phyloP scores from a whole-genome alignment of 2,888 invertebrate genomes.

The Eilema sororculum region DNA sequence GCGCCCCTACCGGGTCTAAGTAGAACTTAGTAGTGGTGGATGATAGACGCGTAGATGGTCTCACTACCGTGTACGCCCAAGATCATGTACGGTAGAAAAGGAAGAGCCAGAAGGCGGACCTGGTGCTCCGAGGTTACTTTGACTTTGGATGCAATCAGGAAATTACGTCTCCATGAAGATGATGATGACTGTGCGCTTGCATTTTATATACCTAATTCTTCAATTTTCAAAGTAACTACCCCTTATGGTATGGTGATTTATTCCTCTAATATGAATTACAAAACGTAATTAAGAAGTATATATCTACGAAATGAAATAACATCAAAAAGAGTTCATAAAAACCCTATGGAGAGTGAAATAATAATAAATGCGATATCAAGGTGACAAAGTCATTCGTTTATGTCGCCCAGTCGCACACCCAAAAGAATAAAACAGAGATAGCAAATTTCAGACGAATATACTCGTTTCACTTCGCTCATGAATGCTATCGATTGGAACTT shows the following conservation, averaged over 20 bases:
- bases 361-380: constrained; percentile 1
- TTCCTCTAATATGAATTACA: not conserved
- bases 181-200: too few species aligned
- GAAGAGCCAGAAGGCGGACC: too few species aligned
- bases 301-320: not conserved
- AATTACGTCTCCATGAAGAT: too few species aligned
- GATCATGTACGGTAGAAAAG: too few species aligned
- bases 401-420: not conserved
- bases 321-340: not conserved
- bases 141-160: too few species aligned
- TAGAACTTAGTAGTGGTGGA: too few species aligned
- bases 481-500: constrained; percentile 47
- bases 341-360: not conserved
- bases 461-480: constrained; percentile 31
- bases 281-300: not conserved
- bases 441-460: constrained; percentile 34
- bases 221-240: too few species aligned
- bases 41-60: too few species aligned
- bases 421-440: constrained; percentile 38
- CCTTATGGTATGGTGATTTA: not conserved
- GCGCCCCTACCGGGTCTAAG: too few species aligned
- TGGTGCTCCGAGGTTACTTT: too few species aligned
- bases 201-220: too few species aligned
- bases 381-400: constrained; percentile 8
- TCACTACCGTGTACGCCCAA: too few species aligned